Conservation (phyloP, 1,140 invertebrate genomes). For the Holotrichia oblita region DNA sequence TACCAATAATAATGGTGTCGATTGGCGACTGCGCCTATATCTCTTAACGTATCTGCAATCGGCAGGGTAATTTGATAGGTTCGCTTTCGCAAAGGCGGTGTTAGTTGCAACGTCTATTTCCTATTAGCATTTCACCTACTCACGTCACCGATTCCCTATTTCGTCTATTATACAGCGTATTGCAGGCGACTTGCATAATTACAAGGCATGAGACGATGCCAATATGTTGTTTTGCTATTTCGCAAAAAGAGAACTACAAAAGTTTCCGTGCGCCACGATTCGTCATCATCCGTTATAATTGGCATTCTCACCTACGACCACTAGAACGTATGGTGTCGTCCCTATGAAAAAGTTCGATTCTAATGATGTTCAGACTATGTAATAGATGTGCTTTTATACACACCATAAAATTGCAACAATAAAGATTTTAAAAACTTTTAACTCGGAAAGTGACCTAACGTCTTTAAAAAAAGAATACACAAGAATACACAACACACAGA, state of each 20-base stretch:
- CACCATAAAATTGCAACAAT: too few species aligned
- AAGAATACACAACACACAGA: too few species aligned
- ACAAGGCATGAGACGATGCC: conserved; percentile 10
- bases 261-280: neutral
- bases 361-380: too few species aligned
- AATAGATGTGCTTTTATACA: too few species aligned
- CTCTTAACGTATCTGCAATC: neutral
- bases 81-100: neutral
- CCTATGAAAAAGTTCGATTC: too few species aligned
- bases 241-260: neutral
- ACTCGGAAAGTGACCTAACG: too few species aligned
- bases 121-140: conserved; percentile 29
- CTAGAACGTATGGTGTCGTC: neutral
- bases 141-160: conserved; percentile 25
- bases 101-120: conserved; percentile 20
- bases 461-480: too few species aligned
- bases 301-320: neutral
- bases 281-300: conserved; percentile 10
- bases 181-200: conserved; percentile 26
- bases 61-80: conserved; percentile 18
- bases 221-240: conserved; percentile 11
- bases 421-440: too few species aligned
- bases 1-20: conserved; percentile 14
- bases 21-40: conserved; percentile 6
- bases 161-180: neutral